phyloP scores from a whole-genome alignment of 92 coral and sea anemone genomes.

The Porites lobata region DNA sequence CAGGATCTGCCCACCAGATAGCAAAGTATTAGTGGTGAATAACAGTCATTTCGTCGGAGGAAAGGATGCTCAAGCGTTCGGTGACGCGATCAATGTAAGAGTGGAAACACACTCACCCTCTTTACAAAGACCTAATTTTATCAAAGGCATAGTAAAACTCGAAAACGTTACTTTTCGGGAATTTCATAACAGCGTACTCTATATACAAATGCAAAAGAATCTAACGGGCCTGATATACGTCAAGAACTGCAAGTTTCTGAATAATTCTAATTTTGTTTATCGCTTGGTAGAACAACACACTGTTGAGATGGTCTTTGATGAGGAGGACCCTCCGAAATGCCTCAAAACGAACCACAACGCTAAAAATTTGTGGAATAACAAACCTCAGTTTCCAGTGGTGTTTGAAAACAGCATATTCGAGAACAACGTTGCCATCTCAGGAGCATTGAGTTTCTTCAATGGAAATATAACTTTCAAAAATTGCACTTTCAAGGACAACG shows the following conservation, averaged over 20 bases:
- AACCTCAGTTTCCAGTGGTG: background rate
- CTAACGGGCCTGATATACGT: background rate
- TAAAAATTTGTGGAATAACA: background rate
- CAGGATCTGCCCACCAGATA: background rate
- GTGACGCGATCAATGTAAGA: background rate
- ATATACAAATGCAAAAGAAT: background rate
- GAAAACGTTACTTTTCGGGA: background rate
- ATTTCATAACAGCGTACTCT: background rate
- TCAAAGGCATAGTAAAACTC: background rate
- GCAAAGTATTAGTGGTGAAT: background rate
- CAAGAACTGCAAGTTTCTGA: background rate
- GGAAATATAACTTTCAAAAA: background rate
- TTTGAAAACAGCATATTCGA: slow-evolving; percentile 34
- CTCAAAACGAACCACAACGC: background rate
- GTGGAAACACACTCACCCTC: background rate
- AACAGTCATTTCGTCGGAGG: background rate
- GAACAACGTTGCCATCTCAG: slow-evolving; percentile 42
- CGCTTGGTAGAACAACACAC: background rate
- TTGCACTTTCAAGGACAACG: slow-evolving; percentile 40
- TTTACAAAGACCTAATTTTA: background rate
- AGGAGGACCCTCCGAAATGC: background rate
- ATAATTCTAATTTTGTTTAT: background rate
- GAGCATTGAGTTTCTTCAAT: slow-evolving; percentile 27
- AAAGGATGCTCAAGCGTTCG: background rate
- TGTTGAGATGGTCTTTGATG: background rate